Conservation (phyloP, 35 echinoderm and acorn worm species). For the Strongylocentrotus purpuratus region DNA sequence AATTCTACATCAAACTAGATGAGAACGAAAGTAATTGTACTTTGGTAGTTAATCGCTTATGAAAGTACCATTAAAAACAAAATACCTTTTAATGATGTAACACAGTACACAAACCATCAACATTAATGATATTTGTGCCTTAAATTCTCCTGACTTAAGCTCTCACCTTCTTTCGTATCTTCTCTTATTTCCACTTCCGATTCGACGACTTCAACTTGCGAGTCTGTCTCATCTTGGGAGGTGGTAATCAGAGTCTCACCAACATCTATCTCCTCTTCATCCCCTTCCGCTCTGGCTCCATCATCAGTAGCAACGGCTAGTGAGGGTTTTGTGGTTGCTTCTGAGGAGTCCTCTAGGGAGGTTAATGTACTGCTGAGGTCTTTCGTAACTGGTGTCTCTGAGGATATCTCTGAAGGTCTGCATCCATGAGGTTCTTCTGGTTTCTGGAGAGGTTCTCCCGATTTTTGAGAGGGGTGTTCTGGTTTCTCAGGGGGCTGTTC, state of each 20-base stretch:
- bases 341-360: neutral
- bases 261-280: neutral
- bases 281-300: neutral
- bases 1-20: no score
- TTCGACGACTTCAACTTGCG: neutral
- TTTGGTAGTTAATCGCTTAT: no score
- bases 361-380: neutral
- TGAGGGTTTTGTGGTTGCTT: neutral
- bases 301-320: neutral
- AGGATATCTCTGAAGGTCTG: neutral
- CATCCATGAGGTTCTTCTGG: neutral
- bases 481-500: neutral
- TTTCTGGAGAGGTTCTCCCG: neutral
- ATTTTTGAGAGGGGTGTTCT: neutral
- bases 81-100: no score
- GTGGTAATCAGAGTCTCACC: neutral
- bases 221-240: neutral
- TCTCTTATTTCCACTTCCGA: neutral
- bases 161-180: conserved; percentile 4
- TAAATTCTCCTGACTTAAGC: no score
- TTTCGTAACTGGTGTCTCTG: neutral
- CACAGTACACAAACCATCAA: no score
- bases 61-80: no score
- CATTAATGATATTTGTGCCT: no score
- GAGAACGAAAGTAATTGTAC: no score